A percentile compares a stretch with the other conserved stretches of the same genome.
These are phyloP conservation scores for Ennomos quercinarius DNA, from an alignment of 2,888 invertebrate genomes.

Conservation along the genomic window DNA sequence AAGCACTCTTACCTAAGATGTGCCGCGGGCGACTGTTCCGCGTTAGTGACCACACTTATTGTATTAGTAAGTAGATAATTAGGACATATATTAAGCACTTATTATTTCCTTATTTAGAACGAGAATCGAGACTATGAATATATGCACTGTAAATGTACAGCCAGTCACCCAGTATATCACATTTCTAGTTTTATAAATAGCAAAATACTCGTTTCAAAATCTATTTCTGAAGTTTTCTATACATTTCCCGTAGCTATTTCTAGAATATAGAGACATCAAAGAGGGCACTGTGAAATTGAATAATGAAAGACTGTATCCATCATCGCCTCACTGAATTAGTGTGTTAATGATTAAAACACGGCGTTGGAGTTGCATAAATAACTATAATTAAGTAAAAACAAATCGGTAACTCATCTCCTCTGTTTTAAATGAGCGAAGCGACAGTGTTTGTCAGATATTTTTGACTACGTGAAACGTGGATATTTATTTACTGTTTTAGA, in stretches of 20 bases:
- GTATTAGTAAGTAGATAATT: too few relatives aligned
- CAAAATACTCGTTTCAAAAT: conserved; percentile 19
- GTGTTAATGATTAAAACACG: conserved; percentile 24
- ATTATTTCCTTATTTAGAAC: too few relatives aligned
- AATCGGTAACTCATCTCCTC: too few relatives aligned
- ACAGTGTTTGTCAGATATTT: background rate
- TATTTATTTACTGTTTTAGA: too few relatives aligned
- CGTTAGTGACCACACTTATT: too few relatives aligned
- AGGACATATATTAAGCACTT: too few relatives aligned
- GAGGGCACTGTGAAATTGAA: conserved; percentile 36
- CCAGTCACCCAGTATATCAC: conserved; percentile 3
- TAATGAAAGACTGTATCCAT: conserved; percentile 38
- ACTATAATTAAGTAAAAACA: too few relatives aligned
- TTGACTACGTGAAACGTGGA: too few relatives aligned
- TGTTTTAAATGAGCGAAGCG: background rate
- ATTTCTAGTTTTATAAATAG: conserved; percentile 31
- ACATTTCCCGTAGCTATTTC: conserved; percentile 39
- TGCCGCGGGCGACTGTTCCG: too few relatives aligned
- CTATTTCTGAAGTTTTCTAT: conserved; percentile 35
- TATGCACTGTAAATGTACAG: too few relatives aligned
- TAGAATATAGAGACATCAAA: conserved; percentile 39
- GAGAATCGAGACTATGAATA: too few relatives aligned
- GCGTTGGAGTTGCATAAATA: background rate
- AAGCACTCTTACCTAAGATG: too few relatives aligned
- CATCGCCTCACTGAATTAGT: conserved; percentile 33